A percentile compares a stretch with the other conserved stretches of the same genome.
Evolutionary conservation across 2,888 invertebrate species (phyloP).

Genomic region (Ypsolopha sequella): DNA sequence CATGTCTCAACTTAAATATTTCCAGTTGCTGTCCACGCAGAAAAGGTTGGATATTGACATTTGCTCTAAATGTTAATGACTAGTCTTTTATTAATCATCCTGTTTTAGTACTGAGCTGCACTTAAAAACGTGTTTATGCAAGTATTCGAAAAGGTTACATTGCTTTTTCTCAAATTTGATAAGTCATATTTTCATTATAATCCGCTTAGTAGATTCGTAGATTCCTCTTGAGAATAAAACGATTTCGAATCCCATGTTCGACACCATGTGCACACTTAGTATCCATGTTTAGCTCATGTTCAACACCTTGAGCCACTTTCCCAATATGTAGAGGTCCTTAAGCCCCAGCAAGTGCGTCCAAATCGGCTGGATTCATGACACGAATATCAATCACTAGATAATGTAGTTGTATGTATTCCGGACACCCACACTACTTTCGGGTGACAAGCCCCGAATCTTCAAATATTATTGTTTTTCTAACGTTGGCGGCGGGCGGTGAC

Average conservation of each 20-base stretch:
- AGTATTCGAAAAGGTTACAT: neutral
- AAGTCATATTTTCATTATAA: neutral
- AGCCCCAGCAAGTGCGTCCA: neutral
- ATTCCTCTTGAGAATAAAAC: neutral
- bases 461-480: conserved; percentile 8
- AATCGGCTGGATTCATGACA: conserved; percentile 1
- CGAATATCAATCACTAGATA: conserved; percentile 1
- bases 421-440: conserved; percentile 7
- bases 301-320: conserved; percentile 2
- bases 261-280: neutral
- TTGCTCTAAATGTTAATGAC: conserved; percentile 1
- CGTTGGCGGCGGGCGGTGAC: neutral
- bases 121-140: neutral
- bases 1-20: neutral
- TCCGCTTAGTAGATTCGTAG: too few species aligned
- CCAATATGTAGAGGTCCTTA: neutral
- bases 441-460: conserved; percentile 5
- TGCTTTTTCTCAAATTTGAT: neutral
- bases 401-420: conserved; percentile 5
- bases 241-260: neutral
- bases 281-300: neutral
- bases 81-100: neutral
- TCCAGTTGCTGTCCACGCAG: neutral
- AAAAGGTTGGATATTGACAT: conserved; percentile 2
- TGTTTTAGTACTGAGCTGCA: neutral